Evolutionary conservation across 2,113 vertebrate species (phyloP), one percentile per base, ranked within the genome.

Genomic region (Odocoileus virginianus): DNA sequence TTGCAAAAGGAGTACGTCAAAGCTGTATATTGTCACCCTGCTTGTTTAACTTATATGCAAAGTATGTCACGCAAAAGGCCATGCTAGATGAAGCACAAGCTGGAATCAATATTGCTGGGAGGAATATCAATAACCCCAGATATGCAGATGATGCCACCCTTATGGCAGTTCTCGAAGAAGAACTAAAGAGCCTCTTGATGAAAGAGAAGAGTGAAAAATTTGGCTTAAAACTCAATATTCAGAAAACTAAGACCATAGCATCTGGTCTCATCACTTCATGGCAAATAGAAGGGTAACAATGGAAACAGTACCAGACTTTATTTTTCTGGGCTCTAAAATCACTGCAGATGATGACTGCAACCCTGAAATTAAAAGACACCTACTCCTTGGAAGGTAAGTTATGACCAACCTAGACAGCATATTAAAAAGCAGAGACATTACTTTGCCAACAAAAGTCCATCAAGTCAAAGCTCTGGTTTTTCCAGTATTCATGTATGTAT

Each of bases 31-130:
- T 71, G 64, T 36, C 2, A 21, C n/a, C 17, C 17, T 71, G 64
- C 9, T 67, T 21, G 36, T 21, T 71, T 71, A 36, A 36, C 64
- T 71, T 36, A 2, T 3, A 71, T 36, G n/a, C n/a, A 71, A 19
- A 36, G 17, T 71, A 71, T 17, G 5, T 36, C 17, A 71, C 21
- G 17, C 2, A 0, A 36, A 71, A 71, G 0, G 4, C 64, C 10
- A 9, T 17, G 9, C n/a, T 71, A n/a, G n/a, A 23, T 0, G 2
- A 71, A 71, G 10, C 64, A 71, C n/a, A 71, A 71, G 19, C n/a
- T 71, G 19, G n/a, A 71, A 36, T 71, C 19, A 71, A 36, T n/a
- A 36, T 23, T 71, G 1, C 1, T 0, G 0, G n/a, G 64, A 71
- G 64, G 36, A 71, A 71, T 71, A 36, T 12, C 9, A 36, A 23